Conservation (phyloP, 2,888 invertebrate genomes). For the Troides helena region DNA sequence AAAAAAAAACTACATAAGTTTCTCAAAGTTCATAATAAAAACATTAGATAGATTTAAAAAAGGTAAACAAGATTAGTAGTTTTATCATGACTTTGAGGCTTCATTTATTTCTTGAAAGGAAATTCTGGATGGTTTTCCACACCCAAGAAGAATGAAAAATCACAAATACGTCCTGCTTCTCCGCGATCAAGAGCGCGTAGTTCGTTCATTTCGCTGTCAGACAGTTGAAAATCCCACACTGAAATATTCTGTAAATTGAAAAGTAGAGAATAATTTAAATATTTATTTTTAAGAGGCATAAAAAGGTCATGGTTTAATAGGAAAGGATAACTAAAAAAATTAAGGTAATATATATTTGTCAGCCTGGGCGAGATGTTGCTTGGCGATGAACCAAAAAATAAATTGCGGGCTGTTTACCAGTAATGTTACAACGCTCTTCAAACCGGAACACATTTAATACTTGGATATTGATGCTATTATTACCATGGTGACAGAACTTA, state of each 20-base stretch:
- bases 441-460: too few relatives aligned
- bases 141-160: conserved; percentile 85
- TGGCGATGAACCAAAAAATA: too few relatives aligned
- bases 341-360: neutral
- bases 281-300: neutral
- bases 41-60: neutral
- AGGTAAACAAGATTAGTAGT: neutral
- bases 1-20: too few relatives aligned
- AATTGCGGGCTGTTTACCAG: too few relatives aligned
- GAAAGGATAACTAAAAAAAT: neutral
- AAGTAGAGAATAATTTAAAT: neutral
- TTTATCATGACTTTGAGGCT: neutral
- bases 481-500: too few relatives aligned
- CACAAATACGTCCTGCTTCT: conserved; percentile 83
- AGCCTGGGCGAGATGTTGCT: too few relatives aligned
- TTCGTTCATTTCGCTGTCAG: conserved; percentile 80
- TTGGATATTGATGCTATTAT: too few relatives aligned
- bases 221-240: conserved; percentile 86
- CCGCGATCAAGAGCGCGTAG: conserved; percentile 84
- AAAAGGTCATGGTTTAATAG: neutral
- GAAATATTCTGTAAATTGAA: conserved; percentile 81
- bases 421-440: too few relatives aligned
- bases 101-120: conserved; percentile 79
- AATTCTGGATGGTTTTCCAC: conserved; percentile 85
- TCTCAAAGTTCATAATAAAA: too few relatives aligned